Evolutionary conservation across 2,113 vertebrate genomes (phyloP), one percentile per base, ranked within the genome.

Genomic region (Antechinus stuartii): DNA sequence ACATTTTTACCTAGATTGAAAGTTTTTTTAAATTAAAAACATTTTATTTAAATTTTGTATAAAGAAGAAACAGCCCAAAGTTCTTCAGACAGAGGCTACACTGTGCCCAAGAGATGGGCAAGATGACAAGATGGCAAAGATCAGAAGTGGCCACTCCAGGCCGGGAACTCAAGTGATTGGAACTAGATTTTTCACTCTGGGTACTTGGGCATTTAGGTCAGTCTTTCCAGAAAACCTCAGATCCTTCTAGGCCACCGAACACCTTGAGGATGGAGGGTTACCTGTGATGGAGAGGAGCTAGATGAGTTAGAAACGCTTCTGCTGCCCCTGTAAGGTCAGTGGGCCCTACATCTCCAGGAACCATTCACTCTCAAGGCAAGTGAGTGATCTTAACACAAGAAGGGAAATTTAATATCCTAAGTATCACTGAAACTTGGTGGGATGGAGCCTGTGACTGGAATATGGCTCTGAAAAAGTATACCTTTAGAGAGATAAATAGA

Each of bases 201-300:
- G 52, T 0, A 52, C 2, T 1, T 1, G 10, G 46, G 47, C 50
- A 7, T 42, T 68, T 96, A 98, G 49, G 97, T 97, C 30, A 98
- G 99, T 12, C 99, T 96, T n/a, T 96, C 92, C 0, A 99, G 96
- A 23, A 99, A 97, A 11, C 99, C 99, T 0, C 99, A 97, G 97
- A 99, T 99, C 94, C 99, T 98, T n/a, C 99, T 96, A 90, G 99
- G 99, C 76, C 99, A 98, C 96, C 99, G 99, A 8, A 99, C 95
- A 52, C 99, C 99, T 2, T 98, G 98, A 0, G 99, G 99, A 93
- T 97, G 99, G 25, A 99, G 89, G 0, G 99, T 99, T 35, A 99
- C 0, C 99, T 97, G 95, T 99, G 99, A 99, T 97, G 68, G 99
- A 97, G 53, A 99, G 99, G 50, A 99, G 98, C 92, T 99, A 99